Evolutionary conservation across 2,113 vertebrate genomes (phyloP).

Genomic region (Trichechus manatus): DNA sequence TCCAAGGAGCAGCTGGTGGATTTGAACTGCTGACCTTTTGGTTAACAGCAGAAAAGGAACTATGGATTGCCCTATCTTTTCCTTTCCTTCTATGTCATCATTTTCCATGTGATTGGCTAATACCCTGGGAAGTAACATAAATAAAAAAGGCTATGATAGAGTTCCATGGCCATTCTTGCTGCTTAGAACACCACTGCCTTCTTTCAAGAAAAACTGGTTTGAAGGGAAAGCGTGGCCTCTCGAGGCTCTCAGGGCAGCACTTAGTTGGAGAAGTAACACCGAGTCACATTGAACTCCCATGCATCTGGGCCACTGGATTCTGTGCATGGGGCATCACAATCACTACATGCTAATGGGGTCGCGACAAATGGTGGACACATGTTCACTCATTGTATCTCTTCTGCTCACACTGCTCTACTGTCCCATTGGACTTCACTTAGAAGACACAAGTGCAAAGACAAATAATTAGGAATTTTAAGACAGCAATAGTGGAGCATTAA

Average conservation of each 20-base stretch:
- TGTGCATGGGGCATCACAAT: fast-evolving
- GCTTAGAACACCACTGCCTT: neutral
- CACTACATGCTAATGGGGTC: fast-evolving
- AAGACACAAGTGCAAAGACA: neutral
- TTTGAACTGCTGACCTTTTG: no score
- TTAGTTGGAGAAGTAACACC: fast-evolving
- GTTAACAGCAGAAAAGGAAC: neutral
- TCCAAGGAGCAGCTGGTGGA: no score
- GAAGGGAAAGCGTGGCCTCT: neutral
- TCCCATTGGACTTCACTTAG: neutral
- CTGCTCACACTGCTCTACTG: neutral
- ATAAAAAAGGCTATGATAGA: neutral
- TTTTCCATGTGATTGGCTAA: neutral
- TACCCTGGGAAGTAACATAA: fast-evolving
- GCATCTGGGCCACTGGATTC: fast-evolving
- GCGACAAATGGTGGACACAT: fast-evolving
- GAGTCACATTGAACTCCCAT: neutral
- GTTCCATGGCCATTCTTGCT: neutral
- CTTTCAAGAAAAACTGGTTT: neutral
- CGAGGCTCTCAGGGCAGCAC: neutral
- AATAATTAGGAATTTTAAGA: neutral
- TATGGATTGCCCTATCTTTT: no score
- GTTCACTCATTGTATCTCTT: neutral
- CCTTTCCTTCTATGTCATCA: no score
- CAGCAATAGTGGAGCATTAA: neutral